Percentiles rank a stretch among this genome's conserved stretches.
Evolutionary conservation across 1,140 invertebrate species (phyloP).

Genomic region (Drosophila burlai): DNA sequence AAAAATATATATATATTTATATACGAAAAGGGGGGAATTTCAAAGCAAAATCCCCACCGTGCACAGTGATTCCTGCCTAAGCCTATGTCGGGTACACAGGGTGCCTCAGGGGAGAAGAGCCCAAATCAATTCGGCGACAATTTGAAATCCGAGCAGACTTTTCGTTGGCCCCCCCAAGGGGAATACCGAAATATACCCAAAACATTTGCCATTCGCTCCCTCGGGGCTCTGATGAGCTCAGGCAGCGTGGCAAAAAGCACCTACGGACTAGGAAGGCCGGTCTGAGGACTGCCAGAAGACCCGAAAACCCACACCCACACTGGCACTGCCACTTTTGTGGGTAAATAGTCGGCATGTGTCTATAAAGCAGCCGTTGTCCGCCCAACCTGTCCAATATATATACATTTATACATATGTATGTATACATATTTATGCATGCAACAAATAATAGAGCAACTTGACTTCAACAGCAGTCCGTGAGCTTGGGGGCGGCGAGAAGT

Average conservation of each 20-base stretch:
- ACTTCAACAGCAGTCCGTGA: conserved; percentile 8
- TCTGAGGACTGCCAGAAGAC: not conserved
- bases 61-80: not conserved
- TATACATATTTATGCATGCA: conserved; percentile 58
- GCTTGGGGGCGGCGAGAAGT: conserved; percentile 1
- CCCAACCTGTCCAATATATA: conserved; percentile 43
- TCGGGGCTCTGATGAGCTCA: conserved; percentile 64
- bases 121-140: conserved; percentile 22
- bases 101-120: conserved; percentile 9
- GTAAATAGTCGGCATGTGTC: conserved; percentile 77
- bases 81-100: conserved; percentile 1
- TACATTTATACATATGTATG: not conserved
- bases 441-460: conserved; percentile 66
- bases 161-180: conserved; percentile 1
- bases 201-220: conserved; percentile 34
- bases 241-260: conserved; percentile 53
- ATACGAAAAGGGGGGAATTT: not conserved
- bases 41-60: not conserved
- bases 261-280: conserved; percentile 5
- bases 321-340: conserved; percentile 55
- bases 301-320: conserved; percentile 19
- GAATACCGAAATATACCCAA: conserved; percentile 16
- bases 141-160: conserved; percentile 11
- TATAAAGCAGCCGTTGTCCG: conserved; percentile 42
- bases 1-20: not conserved